Base-by-base conservation (phyloP, 2,888 invertebrate genomes). In the Drosophila hawaiiensis region DNA sequence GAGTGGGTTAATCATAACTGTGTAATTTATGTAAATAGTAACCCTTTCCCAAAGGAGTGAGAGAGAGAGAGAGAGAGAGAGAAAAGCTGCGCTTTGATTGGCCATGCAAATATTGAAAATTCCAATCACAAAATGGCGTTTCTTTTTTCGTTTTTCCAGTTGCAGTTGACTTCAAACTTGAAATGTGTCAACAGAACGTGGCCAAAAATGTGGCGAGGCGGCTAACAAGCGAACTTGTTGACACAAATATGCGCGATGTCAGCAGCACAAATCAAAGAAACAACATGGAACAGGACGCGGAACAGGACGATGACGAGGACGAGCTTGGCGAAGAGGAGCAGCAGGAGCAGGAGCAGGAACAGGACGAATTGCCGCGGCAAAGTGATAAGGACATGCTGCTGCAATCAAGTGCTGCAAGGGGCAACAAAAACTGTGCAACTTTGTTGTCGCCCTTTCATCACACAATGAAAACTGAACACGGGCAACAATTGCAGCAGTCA, bases 191-290 rank as follows among this genome's bases (percentile, higher is more conserved):
- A 63, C 78, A 71, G 54, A 41, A 62, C 55, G 76, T 59, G 67
- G 58, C 58, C 41, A 53, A 70, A 67, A 60, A 47, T 49, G 67
- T 35, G 35, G 5, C 61, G 28, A 67, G 35, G 25, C 35, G 22
- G 56, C 68, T 85, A 89, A 86, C 86, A 72, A 89, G 66, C 65
- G 66, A 65, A 73, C 67, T 61, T 83, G 83, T 87, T 87, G 91
- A 91, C 91, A 88, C 79, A 89, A 87, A 85, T 82, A 83, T 80
- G 86, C 85, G 82, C 87, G 76, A 82, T 73, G 92, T 87, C 85
- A 90, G 91, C 91, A 73, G 91, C 90, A 67, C 76, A 80, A 84
- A 82, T 80, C 83, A 80, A 71, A 68, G 82, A 58, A 60, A 60
- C 59, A 64, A 53, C 53, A 35, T 60, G 62, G 56, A 63, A 47